These are phyloP conservation scores for Forficula auricularia DNA, from an alignment of 1,140 invertebrate genomes.

Conservation along the genomic window DNA sequence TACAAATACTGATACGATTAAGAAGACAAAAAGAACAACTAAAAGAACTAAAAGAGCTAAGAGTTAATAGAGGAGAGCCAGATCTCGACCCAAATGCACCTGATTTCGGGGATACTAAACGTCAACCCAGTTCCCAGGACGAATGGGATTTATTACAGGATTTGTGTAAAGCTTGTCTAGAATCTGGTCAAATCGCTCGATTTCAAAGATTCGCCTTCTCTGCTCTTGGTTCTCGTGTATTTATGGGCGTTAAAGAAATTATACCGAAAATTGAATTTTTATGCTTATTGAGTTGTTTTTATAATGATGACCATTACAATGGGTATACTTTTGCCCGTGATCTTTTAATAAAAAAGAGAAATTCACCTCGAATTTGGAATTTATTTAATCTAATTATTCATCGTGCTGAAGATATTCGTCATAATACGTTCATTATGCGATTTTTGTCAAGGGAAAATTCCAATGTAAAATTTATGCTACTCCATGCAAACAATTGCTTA, in stretches of 20 bases:
- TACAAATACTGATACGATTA: constrained; percentile 29
- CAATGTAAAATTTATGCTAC: constrained; percentile 43
- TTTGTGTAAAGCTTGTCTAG: constrained; percentile 42
- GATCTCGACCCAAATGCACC: constrained; percentile 33
- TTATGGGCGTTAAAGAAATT: constrained; percentile 21
- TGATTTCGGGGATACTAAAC: constrained; percentile 30
- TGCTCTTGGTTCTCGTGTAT: constrained; percentile 49
- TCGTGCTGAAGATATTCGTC: constrained; percentile 52
- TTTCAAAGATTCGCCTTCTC: constrained; percentile 58
- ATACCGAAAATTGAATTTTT: constrained; percentile 40
- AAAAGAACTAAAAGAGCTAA: constrained; percentile 31
- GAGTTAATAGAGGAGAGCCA: constrained; percentile 34
- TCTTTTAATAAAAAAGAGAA: constrained; percentile 40
- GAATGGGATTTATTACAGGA: constrained; percentile 58
- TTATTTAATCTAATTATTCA: constrained; percentile 61
- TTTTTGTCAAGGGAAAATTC: constrained; percentile 38
- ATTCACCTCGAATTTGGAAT: constrained; percentile 56
- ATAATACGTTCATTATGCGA: constrained; percentile 63
- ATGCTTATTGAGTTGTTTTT: constrained; percentile 47
- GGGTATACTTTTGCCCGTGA: constrained; percentile 52
- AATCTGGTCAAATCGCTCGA: constrained; percentile 41
- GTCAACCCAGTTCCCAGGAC: constrained; percentile 37
- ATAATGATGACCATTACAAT: constrained; percentile 44
- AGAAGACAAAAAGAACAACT: constrained; percentile 20
- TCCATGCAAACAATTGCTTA: constrained; percentile 74